Evolutionary conservation across 2,797 vertebrate species (phyloP).

Genomic region (Pseudomugil tenellus): DNA sequence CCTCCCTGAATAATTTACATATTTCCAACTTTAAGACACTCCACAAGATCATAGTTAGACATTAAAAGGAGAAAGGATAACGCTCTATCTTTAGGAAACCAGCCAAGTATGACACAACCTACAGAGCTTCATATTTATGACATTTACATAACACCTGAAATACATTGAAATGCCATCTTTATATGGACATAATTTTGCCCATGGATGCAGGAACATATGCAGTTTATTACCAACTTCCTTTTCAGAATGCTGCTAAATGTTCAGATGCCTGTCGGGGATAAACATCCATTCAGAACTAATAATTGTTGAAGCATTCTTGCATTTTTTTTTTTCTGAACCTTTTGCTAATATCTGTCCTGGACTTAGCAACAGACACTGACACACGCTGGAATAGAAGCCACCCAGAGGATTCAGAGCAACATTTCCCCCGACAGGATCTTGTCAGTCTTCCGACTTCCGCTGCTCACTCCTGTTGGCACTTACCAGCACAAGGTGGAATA

Average conservation of each 20-base stretch:
- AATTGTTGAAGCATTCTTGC: background rate
- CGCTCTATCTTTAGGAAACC: too few relatives aligned
- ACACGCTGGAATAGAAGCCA: slow-evolving; percentile 56
- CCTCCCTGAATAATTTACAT: background rate
- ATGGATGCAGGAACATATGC: too few relatives aligned
- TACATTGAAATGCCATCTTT: background rate
- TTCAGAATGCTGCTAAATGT: background rate
- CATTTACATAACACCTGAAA: background rate
- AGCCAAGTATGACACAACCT: too few relatives aligned
- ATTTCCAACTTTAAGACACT: background rate
- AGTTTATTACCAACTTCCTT: too few relatives aligned
- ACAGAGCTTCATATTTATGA: too few relatives aligned
- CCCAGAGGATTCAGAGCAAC: slow-evolving; percentile 46
- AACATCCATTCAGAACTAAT: background rate
- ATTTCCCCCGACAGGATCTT: slow-evolving; percentile 75
- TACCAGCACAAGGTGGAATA: slow-evolving; percentile 78
- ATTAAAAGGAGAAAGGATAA: too few relatives aligned
- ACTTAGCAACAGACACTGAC: slow-evolving; percentile 51
- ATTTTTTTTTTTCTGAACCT: slow-evolving; percentile 12
- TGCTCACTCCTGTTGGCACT: slow-evolving; percentile 76
- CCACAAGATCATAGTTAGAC: too few relatives aligned
- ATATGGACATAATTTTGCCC: too few relatives aligned
- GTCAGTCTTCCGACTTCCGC: slow-evolving; percentile 75
- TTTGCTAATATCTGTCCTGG: slow-evolving; percentile 33
- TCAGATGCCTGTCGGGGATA: background rate